phyloP scores from a whole-genome alignment of 2,888 invertebrate species.

The Omphaloscelis lunosa region DNA sequence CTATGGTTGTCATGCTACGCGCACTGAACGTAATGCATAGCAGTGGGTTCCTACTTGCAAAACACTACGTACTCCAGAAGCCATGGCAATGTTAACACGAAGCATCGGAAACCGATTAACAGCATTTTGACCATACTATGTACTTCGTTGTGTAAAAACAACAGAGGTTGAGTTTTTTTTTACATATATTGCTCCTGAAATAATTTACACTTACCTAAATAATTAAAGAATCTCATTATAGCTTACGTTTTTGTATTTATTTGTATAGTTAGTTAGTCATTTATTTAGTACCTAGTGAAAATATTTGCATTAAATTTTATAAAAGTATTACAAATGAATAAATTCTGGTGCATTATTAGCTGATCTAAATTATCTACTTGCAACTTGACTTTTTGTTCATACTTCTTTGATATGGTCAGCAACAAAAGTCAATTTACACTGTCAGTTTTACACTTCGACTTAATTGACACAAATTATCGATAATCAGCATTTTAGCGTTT shows the following conservation, averaged over 20 bases:
- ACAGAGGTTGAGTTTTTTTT: not conserved
- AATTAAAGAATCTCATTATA: not conserved
- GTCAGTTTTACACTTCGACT: not conserved
- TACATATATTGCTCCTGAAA: not conserved
- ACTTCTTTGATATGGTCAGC: not conserved
- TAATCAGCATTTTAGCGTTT: not conserved
- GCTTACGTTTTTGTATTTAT: no score
- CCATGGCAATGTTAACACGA: conserved; percentile 24
- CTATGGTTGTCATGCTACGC: no score
- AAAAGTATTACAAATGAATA: no score
- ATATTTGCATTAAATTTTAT: no score
- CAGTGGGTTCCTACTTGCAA: not conserved
- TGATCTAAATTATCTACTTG: no score
- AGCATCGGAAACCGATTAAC: conserved; percentile 12
- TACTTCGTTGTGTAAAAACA: not conserved
- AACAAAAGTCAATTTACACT: not conserved
- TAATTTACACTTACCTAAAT: not conserved
- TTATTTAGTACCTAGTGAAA: no score
- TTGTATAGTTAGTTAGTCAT: no score
- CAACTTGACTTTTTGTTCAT: not conserved
- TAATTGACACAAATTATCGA: not conserved
- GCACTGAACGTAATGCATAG: not conserved
- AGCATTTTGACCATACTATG: not conserved
- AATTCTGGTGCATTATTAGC: no score
- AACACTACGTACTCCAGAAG: conserved; percentile 22